Conservation (phyloP, 2,888 invertebrate genomes). For the Protonemura montana region DNA sequence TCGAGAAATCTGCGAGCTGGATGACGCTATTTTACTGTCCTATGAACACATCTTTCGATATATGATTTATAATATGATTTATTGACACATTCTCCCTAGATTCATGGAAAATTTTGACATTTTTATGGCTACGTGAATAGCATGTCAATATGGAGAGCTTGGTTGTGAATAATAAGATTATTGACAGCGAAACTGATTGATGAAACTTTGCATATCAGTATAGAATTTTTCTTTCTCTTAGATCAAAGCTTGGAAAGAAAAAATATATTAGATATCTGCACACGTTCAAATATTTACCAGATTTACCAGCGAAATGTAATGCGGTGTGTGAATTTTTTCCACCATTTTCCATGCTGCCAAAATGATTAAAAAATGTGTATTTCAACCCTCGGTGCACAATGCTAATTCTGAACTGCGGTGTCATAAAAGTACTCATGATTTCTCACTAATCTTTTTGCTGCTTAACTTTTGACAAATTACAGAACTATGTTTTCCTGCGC, state of each 20-base stretch:
- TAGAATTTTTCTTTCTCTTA: neutral
- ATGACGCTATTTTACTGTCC: neutral
- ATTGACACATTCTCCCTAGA: neutral
- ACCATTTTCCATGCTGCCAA: neutral
- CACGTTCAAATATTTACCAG: neutral
- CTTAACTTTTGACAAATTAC: neutral
- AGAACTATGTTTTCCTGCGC: neutral
- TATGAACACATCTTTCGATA: neutral
- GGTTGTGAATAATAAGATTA: constrained; percentile 12
- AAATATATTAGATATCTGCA: neutral
- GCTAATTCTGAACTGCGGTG: neutral
- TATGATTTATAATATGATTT: constrained; percentile 12
- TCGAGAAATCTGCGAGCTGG: neutral
- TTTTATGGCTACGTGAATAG: neutral
- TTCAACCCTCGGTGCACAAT: neutral
- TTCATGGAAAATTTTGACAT: neutral
- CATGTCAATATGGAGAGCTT: constrained; percentile 2
- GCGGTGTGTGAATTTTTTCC: neutral
- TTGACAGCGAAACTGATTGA: neutral
- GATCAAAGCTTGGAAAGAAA: neutral
- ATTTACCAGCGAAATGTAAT: neutral
- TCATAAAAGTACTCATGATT: neutral
- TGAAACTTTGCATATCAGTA: neutral
- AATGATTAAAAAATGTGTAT: neutral
- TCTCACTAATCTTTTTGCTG: neutral